phyloP scores from a whole-genome alignment of 2,797 vertebrate genomes.

The Rhadinocentrus ornatus region DNA sequence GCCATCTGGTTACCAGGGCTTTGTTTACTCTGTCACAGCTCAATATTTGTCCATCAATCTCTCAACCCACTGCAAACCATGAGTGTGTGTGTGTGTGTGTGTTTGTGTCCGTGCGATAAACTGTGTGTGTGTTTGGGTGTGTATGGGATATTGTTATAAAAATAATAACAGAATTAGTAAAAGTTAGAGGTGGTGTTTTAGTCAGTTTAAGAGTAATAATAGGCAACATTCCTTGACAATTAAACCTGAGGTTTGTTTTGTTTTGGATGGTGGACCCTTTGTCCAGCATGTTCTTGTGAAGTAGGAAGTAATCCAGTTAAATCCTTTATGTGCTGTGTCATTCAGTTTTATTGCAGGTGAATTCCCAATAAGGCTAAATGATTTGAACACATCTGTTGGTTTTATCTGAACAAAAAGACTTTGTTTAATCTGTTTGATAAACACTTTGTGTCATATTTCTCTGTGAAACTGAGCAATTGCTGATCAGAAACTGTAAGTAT shows the following conservation, averaged over 20 bases:
- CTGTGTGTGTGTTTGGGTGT: conserved; percentile 13
- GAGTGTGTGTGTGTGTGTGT: conserved; percentile 11
- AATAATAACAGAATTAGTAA: neutral
- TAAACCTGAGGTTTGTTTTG: neutral
- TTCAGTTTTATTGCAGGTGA: neutral
- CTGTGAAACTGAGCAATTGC: too few relatives aligned
- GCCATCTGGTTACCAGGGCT: conserved; percentile 91
- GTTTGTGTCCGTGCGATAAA: conserved; percentile 15
- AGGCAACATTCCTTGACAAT: neutral
- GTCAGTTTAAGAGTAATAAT: neutral
- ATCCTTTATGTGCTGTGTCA: too few relatives aligned
- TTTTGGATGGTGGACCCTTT: neutral
- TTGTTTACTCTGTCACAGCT: conserved; percentile 92
- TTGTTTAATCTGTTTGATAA: neutral
- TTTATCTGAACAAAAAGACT: neutral
- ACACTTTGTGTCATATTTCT: too few relatives aligned
- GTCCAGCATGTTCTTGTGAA: neutral
- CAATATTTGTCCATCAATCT: conserved; percentile 94
- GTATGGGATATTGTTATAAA: neutral
- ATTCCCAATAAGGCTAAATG: neutral
- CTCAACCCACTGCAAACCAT: conserved; percentile 84
- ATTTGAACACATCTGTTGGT: neutral
- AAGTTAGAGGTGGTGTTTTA: neutral
- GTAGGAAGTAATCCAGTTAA: neutral
- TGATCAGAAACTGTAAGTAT: too few relatives aligned